Evolutionary conservation across 2,797 vertebrate genomes (phyloP), one percentile per base, ranked within the genome.

Genomic region (Neostethus bicornis): DNA sequence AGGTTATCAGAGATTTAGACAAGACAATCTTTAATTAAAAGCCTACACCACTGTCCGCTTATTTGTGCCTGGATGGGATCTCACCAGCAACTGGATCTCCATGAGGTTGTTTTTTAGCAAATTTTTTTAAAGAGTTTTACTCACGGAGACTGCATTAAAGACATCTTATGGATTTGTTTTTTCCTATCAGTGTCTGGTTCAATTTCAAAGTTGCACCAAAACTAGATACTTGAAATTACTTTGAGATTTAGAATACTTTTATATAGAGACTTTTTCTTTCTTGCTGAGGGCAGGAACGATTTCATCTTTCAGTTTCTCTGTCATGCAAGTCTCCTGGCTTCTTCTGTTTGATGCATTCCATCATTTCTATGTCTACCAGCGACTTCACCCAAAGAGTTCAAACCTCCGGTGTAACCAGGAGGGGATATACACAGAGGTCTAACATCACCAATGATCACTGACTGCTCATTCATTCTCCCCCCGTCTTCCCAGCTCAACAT

Each of bases 371-470:
- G 54, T 56, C 65, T 34, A 39, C 53, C 20, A 23, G 47, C 68
- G 51, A 63, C 68, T 63, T 73, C 34, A 46, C 57, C 35, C 2
- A 0, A 3, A 74, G 65, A 77, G 77, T 80, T 66, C 66, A 80
- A 51, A 54, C 64, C 57, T 32, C 37, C 32, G 7, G 44, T 43
- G n/a, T 26, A 54, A 52, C 53, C 56, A 50, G 29, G 47, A 34
- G 64, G 45, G 35, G 50, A 70, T 55, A 72, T 64, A 52, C 47
- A 25, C 2, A 4, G 54, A 54, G n/a, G 51, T 53, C 54, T 12
- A 34, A 56, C 34, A 24, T 49, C 31, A 11, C 70, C 49, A 34
- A 39, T 70, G 68, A 80, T 75, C 65, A 43, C 56, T 75, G 61
- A 25, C 50, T 59, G 17, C 55, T 43, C 48, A 57, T 79, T 75